phyloP scores from a whole-genome alignment of 2,888 invertebrate species.

The Aleiodes testaceus region DNA sequence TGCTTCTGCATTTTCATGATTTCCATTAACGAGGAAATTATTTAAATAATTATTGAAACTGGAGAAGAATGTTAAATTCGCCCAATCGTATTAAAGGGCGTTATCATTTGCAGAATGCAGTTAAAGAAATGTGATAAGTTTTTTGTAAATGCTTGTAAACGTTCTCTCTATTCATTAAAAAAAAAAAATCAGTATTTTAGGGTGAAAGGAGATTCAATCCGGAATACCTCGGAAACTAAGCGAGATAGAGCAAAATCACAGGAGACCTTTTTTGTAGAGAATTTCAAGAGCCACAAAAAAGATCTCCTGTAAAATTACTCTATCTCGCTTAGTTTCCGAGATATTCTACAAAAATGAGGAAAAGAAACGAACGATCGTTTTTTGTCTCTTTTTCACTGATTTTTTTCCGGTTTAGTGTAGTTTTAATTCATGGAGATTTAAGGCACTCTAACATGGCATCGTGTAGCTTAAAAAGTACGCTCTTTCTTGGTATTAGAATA shows the following conservation, averaged over 20 bases:
- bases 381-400: too few relatives aligned
- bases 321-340: too few relatives aligned
- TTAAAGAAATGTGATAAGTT: constrained; percentile 71
- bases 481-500: constrained; percentile 22
- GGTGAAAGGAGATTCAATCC: background rate
- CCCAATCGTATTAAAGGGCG: constrained; percentile 55
- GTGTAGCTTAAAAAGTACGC: constrained; percentile 39
- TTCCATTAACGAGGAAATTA: constrained; percentile 17
- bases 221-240: too few relatives aligned
- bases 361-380: too few relatives aligned
- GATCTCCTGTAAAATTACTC: too few relatives aligned
- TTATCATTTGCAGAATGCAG: constrained; percentile 59
- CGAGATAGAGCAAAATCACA: too few relatives aligned
- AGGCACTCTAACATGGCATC: constrained; percentile 26
- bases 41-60: constrained; percentile 1
- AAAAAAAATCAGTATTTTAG: constrained; percentile 41
- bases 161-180: constrained; percentile 49
- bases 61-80: constrained; percentile 20
- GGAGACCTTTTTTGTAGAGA: too few relatives aligned
- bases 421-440: constrained; percentile 32
- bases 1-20: constrained; percentile 11
- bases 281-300: too few relatives aligned
- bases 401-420: constrained; percentile 30
- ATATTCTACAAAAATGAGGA: too few relatives aligned
- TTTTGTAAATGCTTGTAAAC: constrained; percentile 72